Evolutionary conservation across 2,797 vertebrate genomes (phyloP), one percentile per base, ranked within the genome.

Genomic region (Coendou prehensilis): DNA sequence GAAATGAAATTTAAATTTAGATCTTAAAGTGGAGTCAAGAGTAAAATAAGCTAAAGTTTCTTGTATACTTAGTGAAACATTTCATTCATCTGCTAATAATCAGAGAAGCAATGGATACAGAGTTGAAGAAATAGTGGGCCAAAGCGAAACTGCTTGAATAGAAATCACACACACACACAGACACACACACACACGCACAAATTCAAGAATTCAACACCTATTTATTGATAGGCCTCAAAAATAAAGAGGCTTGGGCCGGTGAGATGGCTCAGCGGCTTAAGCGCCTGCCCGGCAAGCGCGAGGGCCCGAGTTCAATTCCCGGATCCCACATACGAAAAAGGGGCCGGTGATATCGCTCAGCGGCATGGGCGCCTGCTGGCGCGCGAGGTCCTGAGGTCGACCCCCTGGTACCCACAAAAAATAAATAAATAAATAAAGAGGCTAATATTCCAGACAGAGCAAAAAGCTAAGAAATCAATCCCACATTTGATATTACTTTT

Each of bases 1-100:
- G 33, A 82, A 81, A 61, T 73, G 18, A 88, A 97, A 91, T 89
- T 93, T 7, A 41, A 56, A 87, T 30, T 83, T 86, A 56, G 33
- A 56, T 79, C 67, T 96, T 89, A 75, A 73, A 86, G 18, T 91
- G 5, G 45, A 23, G 8, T 37, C 26, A 47, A 33, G 4, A 73
- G 17, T 89, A 82, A 69, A 47, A 11, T 37, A 6, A 0, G 50
- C 3, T n/a, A 73, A 73, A 63, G 20, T 22, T 33, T 20, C 1
- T 17, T 18, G 22, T 64, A 50, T 18, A 30, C 1, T 11, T 75
- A 52, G 8, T 81, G 50, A 57, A 80, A 52, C 30, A 61, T 92
- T 93, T 89, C 17, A 54, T 94, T 54, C 9, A 47, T 22, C 18
- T 23, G 41, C 2, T 0, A 0, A 20, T 30, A 30, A 45, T n/a